Evolutionary conservation across 2,888 invertebrate species (phyloP).

Genomic region (Ptilodon capucinus): DNA sequence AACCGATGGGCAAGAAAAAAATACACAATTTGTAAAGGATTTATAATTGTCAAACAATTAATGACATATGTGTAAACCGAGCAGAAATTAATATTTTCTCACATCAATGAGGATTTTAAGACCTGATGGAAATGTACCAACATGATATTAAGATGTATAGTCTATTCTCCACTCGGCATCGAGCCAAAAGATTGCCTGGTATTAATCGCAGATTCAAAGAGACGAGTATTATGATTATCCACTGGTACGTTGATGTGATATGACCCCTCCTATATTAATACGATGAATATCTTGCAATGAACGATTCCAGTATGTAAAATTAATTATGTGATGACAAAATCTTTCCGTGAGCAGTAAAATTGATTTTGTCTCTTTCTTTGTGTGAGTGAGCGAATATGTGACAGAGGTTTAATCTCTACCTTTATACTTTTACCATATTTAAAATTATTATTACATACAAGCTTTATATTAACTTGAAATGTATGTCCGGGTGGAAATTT

Average conservation of each 20-base stretch:
- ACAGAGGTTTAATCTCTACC: too few relatives aligned
- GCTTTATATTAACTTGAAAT: too few relatives aligned
- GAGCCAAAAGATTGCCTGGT: slow-evolving; percentile 10
- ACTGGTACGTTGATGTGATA: background rate
- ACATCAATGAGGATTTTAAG: background rate
- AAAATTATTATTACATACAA: too few relatives aligned
- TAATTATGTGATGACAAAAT: background rate
- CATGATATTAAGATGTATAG: slow-evolving; percentile 4
- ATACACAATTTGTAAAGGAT: background rate
- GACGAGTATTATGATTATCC: background rate
- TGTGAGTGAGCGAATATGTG: too few relatives aligned
- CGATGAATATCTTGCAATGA: background rate
- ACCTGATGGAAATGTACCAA: slow-evolving; percentile 4
- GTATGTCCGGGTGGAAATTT: too few relatives aligned
- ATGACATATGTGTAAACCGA: background rate
- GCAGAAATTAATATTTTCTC: background rate
- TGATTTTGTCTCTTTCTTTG: too few relatives aligned
- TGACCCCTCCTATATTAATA: background rate
- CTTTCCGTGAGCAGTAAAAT: too few relatives aligned
- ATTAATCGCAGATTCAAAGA: slow-evolving; percentile 1
- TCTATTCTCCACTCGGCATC: slow-evolving; percentile 15
- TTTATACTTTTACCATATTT: too few relatives aligned
- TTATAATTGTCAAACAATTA: background rate
- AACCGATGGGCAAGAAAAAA: background rate
- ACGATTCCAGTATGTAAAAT: background rate